A percentile compares a stretch with the other conserved stretches of the same genome.
Conservation (phyloP, 2,888 invertebrate genomes). For the Malthinus flaveolus region DNA sequence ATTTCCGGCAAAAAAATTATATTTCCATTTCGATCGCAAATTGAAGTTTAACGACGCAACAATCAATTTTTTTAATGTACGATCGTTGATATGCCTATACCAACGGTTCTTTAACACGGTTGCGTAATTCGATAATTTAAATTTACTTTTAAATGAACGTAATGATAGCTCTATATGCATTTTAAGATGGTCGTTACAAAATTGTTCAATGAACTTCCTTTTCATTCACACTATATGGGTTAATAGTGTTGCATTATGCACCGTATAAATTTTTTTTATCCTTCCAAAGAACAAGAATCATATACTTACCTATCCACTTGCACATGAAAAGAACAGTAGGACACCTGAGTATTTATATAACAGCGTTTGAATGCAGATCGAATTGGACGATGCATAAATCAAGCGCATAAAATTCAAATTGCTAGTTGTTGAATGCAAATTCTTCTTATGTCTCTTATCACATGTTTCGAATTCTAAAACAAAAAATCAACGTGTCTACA, state of each 20-base stretch:
- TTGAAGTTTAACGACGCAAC: slow-evolving; percentile 1
- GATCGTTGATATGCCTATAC: background rate
- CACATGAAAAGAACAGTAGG: slow-evolving; percentile 29
- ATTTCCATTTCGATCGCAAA: background rate
- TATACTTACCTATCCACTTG: slow-evolving; percentile 27
- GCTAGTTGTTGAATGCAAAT: too few species aligned
- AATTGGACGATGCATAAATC: background rate
- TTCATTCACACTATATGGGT: slow-evolving; percentile 22
- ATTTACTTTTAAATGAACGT: slow-evolving; percentile 2
- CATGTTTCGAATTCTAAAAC: too few species aligned
- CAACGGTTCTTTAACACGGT: slow-evolving; percentile 10
- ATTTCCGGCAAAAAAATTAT: slow-evolving; percentile 1
- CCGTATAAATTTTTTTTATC: slow-evolving; percentile 9
- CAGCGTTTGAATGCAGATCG: slow-evolving; percentile 17
- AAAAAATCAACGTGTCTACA: background rate
- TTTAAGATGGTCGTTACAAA: slow-evolving; percentile 25
- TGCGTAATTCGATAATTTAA: slow-evolving; percentile 12
- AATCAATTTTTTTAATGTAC: background rate
- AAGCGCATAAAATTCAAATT: too few species aligned
- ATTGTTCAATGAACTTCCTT: slow-evolving; percentile 26
- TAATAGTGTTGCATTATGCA: slow-evolving; percentile 26
- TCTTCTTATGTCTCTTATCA: too few species aligned
- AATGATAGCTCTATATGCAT: slow-evolving; percentile 1
- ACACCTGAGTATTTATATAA: slow-evolving; percentile 19
- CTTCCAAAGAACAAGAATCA: slow-evolving; percentile 7